Evolutionary conservation across 2,113 vertebrate species (phyloP), one percentile per base, ranked within the genome.

Genomic region (Corythornis madagascariensis): DNA sequence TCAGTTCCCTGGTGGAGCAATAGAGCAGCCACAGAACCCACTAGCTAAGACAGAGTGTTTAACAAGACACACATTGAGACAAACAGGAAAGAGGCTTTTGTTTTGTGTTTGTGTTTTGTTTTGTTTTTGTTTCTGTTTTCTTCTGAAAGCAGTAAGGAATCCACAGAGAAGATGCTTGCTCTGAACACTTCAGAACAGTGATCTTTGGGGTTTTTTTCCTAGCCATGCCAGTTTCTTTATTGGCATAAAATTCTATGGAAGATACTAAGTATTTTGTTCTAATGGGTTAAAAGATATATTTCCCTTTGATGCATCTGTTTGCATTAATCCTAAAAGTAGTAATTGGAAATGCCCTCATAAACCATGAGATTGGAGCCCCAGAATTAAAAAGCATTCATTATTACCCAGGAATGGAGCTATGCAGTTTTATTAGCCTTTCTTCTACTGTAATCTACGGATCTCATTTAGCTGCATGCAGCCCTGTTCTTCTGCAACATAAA

Each of bases 391-490:
- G 40, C 60, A 76, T 86, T 86, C 2, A 6, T 94, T 91, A 92
- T 74, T 92, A 56, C 66, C 35, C 64, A 59, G 47, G 55, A 93
- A 90, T 16, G 70, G 55, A 61, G 77, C 91, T 75, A 21, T 77
- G 86, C 80, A 35, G 77, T 95, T 95, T 95, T 94, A 96, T 86
- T 91, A 86, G 88, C 82, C 88, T 95, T 95, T 94, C 84, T 91
- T 77, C 45, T 90, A 43, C 90, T 92, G 72, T 88, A 95, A 94
- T 96, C 90, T 92, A 78, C 7, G n/a, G 91, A 93, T 90, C 91
- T 95, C 88, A 93, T 97, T 95, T 94, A 96, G 90, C 95, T 90
- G 65, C 84, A 77, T 74, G 91, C 81, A 90, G 87, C 79, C 35
- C 71, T 65, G 67, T 70, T 78, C 76, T 93, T 92, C 86, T 90